These are phyloP conservation scores for Psilopsiagon aurifrons DNA, from an alignment of 2,113 vertebrate species.

Conservation along the genomic window DNA sequence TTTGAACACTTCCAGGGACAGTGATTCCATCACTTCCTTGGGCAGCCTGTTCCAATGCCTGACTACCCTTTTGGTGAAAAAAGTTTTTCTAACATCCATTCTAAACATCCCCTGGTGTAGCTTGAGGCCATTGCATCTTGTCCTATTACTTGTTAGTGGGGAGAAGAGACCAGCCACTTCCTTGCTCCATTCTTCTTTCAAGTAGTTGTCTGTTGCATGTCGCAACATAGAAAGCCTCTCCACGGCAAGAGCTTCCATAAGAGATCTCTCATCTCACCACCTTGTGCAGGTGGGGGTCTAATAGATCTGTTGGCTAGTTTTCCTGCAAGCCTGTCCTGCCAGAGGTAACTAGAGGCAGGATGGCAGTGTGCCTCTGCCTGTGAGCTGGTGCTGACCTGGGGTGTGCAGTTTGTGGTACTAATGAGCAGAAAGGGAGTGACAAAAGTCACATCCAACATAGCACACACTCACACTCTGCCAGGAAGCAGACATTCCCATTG, in stretches of 20 bases:
- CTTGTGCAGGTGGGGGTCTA: background rate
- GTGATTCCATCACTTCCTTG: background rate
- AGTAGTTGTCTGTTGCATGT: background rate
- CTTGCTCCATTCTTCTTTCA: background rate
- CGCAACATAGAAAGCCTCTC: background rate
- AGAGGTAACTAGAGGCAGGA: background rate
- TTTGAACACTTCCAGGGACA: background rate
- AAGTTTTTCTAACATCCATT: background rate
- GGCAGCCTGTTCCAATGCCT: background rate
- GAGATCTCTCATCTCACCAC: background rate
- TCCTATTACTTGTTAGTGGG: background rate
- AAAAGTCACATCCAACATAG: background rate
- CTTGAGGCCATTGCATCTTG: background rate
- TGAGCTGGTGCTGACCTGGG: background rate
- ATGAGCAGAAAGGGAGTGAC: background rate
- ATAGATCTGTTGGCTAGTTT: background rate
- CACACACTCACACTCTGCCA: background rate
- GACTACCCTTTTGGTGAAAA: background rate
- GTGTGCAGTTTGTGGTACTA: background rate
- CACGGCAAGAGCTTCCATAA: background rate
- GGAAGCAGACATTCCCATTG: background rate
- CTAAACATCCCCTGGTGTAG: background rate
- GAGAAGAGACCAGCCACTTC: background rate
- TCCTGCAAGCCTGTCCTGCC: background rate
- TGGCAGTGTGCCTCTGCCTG: rapidly evolving